phyloP scores from a whole-genome alignment of 2,888 invertebrate species.

The Brenthis ino region DNA sequence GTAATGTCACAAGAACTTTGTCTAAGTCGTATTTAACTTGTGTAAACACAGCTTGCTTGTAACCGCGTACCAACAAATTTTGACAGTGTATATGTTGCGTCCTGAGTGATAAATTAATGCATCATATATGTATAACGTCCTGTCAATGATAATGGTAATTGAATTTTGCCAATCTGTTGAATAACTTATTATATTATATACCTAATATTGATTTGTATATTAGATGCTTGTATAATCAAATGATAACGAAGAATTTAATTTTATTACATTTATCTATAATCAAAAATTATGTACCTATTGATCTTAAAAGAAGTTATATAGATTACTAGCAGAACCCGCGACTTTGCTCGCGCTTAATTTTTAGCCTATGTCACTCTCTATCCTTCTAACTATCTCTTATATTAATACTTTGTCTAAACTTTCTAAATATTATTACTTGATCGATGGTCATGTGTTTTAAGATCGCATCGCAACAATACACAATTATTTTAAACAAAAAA shows the following conservation, averaged over 20 bases:
- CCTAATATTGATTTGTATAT: not conserved
- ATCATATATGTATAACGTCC: not conserved
- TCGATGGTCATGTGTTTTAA: not conserved
- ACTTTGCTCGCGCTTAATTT: too few relatives aligned
- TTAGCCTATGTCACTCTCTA: too few relatives aligned
- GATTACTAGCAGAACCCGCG: too few relatives aligned
- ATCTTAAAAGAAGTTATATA: too few relatives aligned
- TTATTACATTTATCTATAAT: too few relatives aligned
- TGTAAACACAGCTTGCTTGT: constrained; percentile 71
- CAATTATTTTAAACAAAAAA: not conserved
- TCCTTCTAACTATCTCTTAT: too few relatives aligned
- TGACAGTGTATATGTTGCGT: constrained; percentile 58
- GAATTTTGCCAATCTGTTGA: not conserved
- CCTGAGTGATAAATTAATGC: constrained; percentile 19
- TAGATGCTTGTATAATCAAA: not conserved
- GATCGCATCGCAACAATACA: not conserved
- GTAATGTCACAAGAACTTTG: constrained; percentile 69
- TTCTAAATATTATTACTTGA: too few relatives aligned
- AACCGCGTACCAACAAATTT: constrained; percentile 76
- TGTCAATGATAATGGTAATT: constrained; percentile 4
- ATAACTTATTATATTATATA: not conserved
- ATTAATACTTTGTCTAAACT: too few relatives aligned
- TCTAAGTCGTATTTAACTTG: constrained; percentile 78
- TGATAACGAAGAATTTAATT: not conserved
- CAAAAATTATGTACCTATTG: too few relatives aligned